phyloP scores from a whole-genome alignment of 2,113 vertebrate genomes.

The Hydrochoerus hydrochaeris region DNA sequence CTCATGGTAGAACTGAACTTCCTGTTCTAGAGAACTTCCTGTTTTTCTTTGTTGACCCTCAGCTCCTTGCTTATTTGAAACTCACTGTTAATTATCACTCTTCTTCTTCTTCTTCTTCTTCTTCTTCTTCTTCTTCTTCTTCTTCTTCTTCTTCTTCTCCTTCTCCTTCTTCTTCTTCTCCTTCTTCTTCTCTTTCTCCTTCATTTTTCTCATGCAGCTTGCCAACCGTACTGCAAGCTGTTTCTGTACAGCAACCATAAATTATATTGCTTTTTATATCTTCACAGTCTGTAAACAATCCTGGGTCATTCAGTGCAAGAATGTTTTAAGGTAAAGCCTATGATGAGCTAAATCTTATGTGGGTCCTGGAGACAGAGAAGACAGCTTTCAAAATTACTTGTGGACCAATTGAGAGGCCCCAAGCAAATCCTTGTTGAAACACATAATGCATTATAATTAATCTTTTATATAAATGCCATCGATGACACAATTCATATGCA shows the following conservation, averaged over 20 bases:
- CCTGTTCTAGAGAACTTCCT: slow-evolving; percentile 31
- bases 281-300: slow-evolving; percentile 4
- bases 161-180: background rate
- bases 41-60: background rate
- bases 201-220: background rate
- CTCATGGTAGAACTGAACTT: background rate
- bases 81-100: background rate
- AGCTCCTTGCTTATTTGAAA: slow-evolving; percentile 39
- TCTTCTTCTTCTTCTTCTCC: background rate
- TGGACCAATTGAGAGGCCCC: background rate
- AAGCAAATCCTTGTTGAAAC: background rate
- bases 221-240: slow-evolving; percentile 5
- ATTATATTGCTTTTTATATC: slow-evolving; percentile 64
- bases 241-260: slow-evolving; percentile 54
- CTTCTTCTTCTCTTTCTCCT: background rate
- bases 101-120: background rate
- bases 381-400: background rate
- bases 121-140: background rate
- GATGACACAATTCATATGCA: background rate
- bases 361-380: background rate
- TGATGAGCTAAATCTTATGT: background rate
- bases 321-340: slow-evolving; percentile 41
- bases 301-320: slow-evolving; percentile 35
- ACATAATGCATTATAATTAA: slow-evolving; percentile 6
- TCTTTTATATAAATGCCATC: background rate